Evolutionary conservation across 2,113 vertebrate species (phyloP), one percentile per base, ranked within the genome.

Genomic region (Rhineura floridana): DNA sequence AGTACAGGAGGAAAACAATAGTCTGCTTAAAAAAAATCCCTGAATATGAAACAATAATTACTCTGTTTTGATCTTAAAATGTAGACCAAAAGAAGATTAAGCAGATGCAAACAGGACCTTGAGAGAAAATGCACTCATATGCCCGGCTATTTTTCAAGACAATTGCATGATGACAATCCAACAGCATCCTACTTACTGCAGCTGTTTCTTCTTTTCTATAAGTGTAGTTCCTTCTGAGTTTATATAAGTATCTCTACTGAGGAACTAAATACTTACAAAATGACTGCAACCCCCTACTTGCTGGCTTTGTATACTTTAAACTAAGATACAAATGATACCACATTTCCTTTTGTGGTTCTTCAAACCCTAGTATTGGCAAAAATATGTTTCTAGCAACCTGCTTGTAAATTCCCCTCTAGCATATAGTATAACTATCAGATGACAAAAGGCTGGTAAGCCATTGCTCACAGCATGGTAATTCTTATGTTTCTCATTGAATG

Each of bases 271-370:
- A 79, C 65, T 87, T 88, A 23, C 5, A 72, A 55, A 83, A 79
- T 9, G 70, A 65, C 11, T 0, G 0, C 75, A 4, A 0, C 5
- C 88, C 70, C 93, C 84, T 83, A 89, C 81, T 80, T 80, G 15
- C 30, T 4, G 1, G 4, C 3, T 90, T 87, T 83, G 25, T 39
- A 17, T 81, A 79, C 92, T 89, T 72, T 70, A 75, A 42, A 65
- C 36, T 11, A 72, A 93, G 87, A 81, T 63, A 42, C 1, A 67
- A 92, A 50, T 70, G 48, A 81, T n/a, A 82, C 72, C 46, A 2
- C 89, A 87, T 89, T 96, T 97, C 96, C 96, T 95, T 91, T 94
- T 94, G 96, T 0, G 91, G 93, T 94, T 96, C 90, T 86, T 63
- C n/a, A 30, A 84, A 84, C 87, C 80, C 85, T 42, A 70, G 90